phyloP scores from a whole-genome alignment of 2,113 vertebrate genomes.

The Anhinga anhinga region DNA sequence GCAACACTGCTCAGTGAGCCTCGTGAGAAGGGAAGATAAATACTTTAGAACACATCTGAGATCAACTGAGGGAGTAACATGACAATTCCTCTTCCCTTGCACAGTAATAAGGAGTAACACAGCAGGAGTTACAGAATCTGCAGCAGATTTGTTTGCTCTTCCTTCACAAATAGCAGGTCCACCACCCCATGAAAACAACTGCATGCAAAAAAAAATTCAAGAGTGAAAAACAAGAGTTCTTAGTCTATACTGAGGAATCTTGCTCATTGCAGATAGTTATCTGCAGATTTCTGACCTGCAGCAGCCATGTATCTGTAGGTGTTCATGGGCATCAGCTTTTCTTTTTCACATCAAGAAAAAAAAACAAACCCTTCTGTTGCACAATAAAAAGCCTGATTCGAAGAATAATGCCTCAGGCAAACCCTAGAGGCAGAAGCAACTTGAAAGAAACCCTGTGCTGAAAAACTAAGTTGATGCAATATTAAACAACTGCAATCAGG shows the following conservation, averaged over 20 bases:
- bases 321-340: neutral
- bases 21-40: neutral
- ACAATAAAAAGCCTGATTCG: slow-evolving; percentile 43
- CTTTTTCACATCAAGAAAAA: neutral
- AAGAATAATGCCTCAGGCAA: slow-evolving; percentile 56
- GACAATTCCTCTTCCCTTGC: neutral
- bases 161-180: neutral
- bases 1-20: neutral
- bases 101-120: neutral
- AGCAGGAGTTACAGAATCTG: neutral
- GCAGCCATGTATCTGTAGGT: neutral
- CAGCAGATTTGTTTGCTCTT: neutral
- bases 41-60: neutral
- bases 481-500: slow-evolving; percentile 52
- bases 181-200: neutral
- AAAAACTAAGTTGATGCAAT: slow-evolving; percentile 55
- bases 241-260: neutral
- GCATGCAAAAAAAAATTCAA: neutral
- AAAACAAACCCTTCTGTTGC: neutral
- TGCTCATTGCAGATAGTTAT: neutral
- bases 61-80: neutral
- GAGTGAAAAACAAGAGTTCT: neutral
- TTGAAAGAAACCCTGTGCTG: slow-evolving; percentile 47
- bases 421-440: slow-evolving; percentile 47
- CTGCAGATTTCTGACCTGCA: neutral